Evolutionary conservation across 2,113 vertebrate species (phyloP), one percentile per base, ranked within the genome.

Genomic region (Balaeniceps rex): DNA sequence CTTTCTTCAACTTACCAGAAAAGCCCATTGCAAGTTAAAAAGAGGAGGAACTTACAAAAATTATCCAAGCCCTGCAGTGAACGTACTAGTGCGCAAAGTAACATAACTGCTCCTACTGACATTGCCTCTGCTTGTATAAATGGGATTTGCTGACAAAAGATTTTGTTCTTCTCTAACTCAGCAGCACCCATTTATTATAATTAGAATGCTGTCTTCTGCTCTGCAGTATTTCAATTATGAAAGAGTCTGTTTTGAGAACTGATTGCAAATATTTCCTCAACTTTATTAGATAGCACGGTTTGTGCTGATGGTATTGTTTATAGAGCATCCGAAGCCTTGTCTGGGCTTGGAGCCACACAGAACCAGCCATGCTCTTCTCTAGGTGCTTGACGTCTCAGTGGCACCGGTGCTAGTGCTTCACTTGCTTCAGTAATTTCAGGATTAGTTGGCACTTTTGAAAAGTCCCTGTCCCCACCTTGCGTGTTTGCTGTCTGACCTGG

Each of bases 221-320:
- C 89, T 93, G 90, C 78, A 87, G 81, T 93, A 65, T 90, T 95
- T 86, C 78, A 93, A 3, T 97, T 97, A 88, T 68, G 91, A 72
- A 79, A 49, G 85, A 92, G 26, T 52, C 76, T 95, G 75, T 69
- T 94, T 93, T 89, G 61, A 88, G 88, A 91, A 58, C 52, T 92
- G 92, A 72, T 63, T 74, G 78, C 88, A 96, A 94, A 85, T 68
- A 18, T 95, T 96, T 93, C 87, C 51, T 92, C 86, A 57, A 4
- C 49, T 86, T 83, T 88, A 64, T 90, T 96, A 91, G 52, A 33
- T 40, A 44, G 63, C 76, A 36, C 4, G 10, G 78, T 83, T 77
- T 77, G 38, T 76, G 42, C 51, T 89, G 75, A 5, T 80, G 25
- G 9, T 81, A 24, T 14, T 79, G n/a, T 95, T 92, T 66, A 26